Evolutionary conservation across 2,113 vertebrate genomes (phyloP).

Genomic region (Orthonyx spaldingii): DNA sequence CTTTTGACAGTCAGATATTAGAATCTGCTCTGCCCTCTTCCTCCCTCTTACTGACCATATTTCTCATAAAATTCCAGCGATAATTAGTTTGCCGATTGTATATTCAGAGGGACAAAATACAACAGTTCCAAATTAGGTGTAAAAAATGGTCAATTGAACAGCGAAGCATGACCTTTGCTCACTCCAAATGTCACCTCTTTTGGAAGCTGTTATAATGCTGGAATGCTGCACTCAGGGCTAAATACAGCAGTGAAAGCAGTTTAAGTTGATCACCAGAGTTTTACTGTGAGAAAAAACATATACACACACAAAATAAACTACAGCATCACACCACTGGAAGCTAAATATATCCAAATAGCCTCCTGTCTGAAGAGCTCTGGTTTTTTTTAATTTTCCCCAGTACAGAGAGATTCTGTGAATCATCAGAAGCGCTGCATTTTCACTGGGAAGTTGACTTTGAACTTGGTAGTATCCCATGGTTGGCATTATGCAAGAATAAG

Average conservation of each 20-base stretch:
- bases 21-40: neutral
- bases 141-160: neutral
- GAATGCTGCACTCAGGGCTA: neutral
- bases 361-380: neutral
- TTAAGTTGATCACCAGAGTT: neutral
- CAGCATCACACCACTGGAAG: neutral
- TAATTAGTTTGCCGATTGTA: neutral
- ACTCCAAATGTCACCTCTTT: neutral
- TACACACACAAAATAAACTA: neutral
- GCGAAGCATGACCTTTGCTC: neutral
- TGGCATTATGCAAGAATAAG: neutral
- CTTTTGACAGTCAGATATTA: neutral
- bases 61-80: neutral
- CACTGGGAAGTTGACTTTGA: accelerated
- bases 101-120: neutral
- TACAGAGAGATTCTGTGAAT: neutral
- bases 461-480: neutral
- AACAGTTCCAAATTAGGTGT: neutral
- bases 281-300: neutral
- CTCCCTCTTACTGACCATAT: neutral
- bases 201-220: neutral
- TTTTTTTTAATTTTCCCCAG: neutral
- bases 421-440: neutral
- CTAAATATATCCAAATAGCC: neutral
- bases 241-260: neutral